phyloP scores from a whole-genome alignment of 2,113 vertebrate species.

The Arenaria interpres region DNA sequence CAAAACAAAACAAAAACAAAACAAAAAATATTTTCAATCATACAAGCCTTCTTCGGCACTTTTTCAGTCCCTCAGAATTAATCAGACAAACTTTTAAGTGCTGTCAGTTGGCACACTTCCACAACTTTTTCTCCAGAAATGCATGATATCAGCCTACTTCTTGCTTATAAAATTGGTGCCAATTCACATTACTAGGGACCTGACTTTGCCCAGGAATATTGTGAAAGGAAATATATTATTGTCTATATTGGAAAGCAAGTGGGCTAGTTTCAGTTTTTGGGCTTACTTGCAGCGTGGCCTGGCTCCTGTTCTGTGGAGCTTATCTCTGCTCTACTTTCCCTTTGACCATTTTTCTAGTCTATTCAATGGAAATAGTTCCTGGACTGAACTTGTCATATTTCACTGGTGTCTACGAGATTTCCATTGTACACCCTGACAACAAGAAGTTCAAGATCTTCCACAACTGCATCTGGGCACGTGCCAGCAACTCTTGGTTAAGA shows the following conservation, averaged over 20 bases:
- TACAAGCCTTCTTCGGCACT: neutral
- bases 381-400: neutral
- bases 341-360: neutral
- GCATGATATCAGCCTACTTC: neutral
- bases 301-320: neutral
- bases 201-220: neutral
- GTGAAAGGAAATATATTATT: neutral
- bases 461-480: rapidly evolving
- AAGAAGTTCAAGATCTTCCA: neutral
- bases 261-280: neutral
- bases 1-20: neutral
- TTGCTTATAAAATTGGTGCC: neutral
- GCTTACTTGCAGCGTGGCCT: neutral
- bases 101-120: neutral
- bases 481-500: neutral
- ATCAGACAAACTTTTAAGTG: neutral
- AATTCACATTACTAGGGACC: neutral
- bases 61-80: neutral
- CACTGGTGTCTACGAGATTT: neutral
- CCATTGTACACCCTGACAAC: neutral
- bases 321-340: neutral
- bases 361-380: neutral
- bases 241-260: neutral
- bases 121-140: neutral
- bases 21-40: neutral